A percentile compares a stretch with the other conserved stretches of the same genome.
These are phyloP conservation scores for Entelurus aequoreus DNA, from an alignment of 2,113 vertebrate species.

Conservation along the genomic window DNA sequence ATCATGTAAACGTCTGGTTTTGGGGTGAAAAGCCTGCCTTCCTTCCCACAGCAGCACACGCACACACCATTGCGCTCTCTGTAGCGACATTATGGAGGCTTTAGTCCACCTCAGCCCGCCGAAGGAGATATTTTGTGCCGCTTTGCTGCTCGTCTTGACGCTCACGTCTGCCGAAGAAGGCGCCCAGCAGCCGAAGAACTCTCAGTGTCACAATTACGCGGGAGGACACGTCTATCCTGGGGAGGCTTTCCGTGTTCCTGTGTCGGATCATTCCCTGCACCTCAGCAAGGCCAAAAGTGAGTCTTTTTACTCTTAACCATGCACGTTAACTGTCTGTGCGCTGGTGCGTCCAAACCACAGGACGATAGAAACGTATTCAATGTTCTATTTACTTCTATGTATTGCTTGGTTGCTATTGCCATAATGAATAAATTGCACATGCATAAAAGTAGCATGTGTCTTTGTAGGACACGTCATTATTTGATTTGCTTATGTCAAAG, in stretches of 20 bases:
- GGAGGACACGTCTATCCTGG: constrained; percentile 91
- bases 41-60: neutral
- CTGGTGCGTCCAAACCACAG: too few relatives aligned
- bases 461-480: constrained; percentile 57
- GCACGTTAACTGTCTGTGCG: too few relatives aligned
- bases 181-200: constrained; percentile 50
- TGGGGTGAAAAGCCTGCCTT: neutral
- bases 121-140: constrained; percentile 23
- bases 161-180: constrained; percentile 40
- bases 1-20: neutral
- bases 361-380: too few relatives aligned
- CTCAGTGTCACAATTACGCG: constrained; percentile 88
- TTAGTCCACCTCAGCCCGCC: neutral
- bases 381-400: neutral
- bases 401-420: neutral
- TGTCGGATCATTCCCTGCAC: constrained; percentile 86
- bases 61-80: neutral
- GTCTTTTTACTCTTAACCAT: constrained; percentile 41
- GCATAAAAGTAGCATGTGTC: too few relatives aligned
- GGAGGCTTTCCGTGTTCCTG: constrained; percentile 78
- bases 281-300: constrained; percentile 95
- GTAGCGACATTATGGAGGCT: constrained; percentile 35
- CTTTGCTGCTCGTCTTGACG: constrained; percentile 31
- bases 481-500: neutral
- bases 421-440: too few relatives aligned